phyloP scores from a whole-genome alignment of 1,140 invertebrate genomes.

The Conus ventricosus region DNA sequence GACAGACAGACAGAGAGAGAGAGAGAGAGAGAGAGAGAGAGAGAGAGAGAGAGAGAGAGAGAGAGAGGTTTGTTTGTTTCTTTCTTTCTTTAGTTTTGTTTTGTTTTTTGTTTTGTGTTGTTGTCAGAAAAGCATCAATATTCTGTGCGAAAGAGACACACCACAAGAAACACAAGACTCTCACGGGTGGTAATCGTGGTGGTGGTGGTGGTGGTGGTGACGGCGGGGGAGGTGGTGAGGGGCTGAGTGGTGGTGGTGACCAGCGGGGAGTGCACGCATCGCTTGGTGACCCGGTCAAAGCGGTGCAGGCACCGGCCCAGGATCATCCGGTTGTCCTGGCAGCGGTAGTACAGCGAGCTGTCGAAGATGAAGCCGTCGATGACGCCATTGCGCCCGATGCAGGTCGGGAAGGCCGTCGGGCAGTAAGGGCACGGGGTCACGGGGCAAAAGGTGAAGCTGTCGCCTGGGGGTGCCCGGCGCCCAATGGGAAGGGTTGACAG shows the following conservation, averaged over 20 bases:
- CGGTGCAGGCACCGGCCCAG: constrained; percentile 33
- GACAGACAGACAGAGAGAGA: too few species aligned
- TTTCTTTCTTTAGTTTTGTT: too few species aligned
- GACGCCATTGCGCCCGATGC: constrained; percentile 40
- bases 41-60: too few species aligned
- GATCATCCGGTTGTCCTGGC: constrained; percentile 37
- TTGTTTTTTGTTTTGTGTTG: too few species aligned
- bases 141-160: too few species aligned
- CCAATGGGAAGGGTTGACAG: background rate
- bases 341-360: constrained; percentile 35
- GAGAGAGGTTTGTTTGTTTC: too few species aligned
- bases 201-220: background rate
- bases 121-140: too few species aligned
- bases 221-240: background rate
- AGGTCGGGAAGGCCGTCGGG: constrained; percentile 39
- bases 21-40: too few species aligned
- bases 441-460: constrained; percentile 44
- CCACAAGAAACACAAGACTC: background rate
- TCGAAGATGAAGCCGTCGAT: constrained; percentile 36
- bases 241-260: background rate
- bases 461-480: constrained; percentile 19
- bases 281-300: constrained; percentile 25
- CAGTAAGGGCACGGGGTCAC: constrained; percentile 41
- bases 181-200: background rate
- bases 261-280: background rate